These are phyloP conservation scores for Paracentrotus lividus DNA, from an alignment of 53 echinoderm and acorn worm species.

Conservation along the genomic window DNA sequence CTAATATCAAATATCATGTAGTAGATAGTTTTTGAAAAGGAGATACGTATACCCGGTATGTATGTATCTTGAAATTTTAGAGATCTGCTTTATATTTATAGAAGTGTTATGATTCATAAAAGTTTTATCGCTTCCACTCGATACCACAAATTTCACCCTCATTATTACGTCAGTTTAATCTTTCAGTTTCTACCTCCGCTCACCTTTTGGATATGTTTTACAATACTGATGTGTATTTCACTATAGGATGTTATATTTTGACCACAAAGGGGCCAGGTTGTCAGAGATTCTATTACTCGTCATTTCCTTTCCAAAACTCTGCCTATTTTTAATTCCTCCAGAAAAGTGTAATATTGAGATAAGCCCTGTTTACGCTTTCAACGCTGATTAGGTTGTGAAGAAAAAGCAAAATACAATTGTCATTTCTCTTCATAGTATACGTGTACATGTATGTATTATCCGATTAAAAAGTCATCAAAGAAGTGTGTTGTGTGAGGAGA, in stretches of 20 bases:
- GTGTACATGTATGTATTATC: not conserved
- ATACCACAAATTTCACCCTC: not conserved
- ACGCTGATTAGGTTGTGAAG: not conserved
- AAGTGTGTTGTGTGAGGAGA: not conserved
- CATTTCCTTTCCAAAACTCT: conserved; percentile 53
- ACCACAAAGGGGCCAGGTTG: conserved; percentile 2
- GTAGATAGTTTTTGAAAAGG: not conserved
- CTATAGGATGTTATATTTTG: conserved; percentile 42
- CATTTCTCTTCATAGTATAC: not conserved
- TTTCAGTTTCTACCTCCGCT: not conserved
- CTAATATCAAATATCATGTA: not conserved
- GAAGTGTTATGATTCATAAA: not conserved
- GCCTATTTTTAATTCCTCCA: conserved; percentile 25
- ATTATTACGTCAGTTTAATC: not conserved
- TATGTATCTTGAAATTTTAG: not conserved
- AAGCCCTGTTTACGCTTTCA: not conserved
- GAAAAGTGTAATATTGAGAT: conserved; percentile 26
- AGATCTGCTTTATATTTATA: not conserved
- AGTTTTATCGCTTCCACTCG: not conserved
- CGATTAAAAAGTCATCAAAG: not conserved
- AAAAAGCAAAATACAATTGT: not conserved
- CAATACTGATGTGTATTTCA: not conserved
- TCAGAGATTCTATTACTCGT: conserved; percentile 21
- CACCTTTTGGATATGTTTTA: not conserved
- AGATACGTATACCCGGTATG: not conserved